phyloP scores from a whole-genome alignment of 2,888 invertebrate genomes.

The Spilosoma lubricipeda region DNA sequence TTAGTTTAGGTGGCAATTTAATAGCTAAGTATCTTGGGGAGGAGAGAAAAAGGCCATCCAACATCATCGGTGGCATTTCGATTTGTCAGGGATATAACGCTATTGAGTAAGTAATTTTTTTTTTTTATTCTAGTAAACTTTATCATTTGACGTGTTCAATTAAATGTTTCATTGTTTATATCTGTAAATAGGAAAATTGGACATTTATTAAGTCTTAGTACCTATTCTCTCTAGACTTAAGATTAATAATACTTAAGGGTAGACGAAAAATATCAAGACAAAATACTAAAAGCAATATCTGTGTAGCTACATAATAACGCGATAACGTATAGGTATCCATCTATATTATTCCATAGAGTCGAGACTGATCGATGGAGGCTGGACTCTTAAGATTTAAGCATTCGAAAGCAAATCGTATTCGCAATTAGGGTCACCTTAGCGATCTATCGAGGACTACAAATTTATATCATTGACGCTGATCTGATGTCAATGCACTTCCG shows the following conservation, averaged over 20 bases:
- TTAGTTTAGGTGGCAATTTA: slow-evolving; percentile 97
- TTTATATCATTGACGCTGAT: background rate
- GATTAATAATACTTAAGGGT: background rate
- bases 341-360: background rate
- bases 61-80: slow-evolving; percentile 95
- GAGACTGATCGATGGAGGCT: background rate
- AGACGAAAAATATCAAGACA: background rate
- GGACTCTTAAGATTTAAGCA: background rate
- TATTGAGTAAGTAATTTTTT: slow-evolving; percentile 89
- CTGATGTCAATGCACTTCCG: background rate
- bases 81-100: slow-evolving; percentile 98
- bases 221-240: too few species aligned
- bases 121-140: background rate
- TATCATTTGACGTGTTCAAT: too few species aligned
- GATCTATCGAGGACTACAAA: background rate
- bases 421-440: background rate
- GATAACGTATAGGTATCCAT: background rate
- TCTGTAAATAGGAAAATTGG: too few species aligned
- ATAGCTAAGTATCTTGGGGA: slow-evolving; percentile 97
- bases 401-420: background rate
- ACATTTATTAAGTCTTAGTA: too few species aligned
- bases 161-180: too few species aligned
- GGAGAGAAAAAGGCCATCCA: slow-evolving; percentile 87
- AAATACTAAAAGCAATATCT: background rate
- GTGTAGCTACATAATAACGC: background rate